Evolutionary conservation across 2,888 invertebrate genomes (phyloP), one percentile per base, ranked within the genome.

Genomic region (Drosophila yooni): DNA sequence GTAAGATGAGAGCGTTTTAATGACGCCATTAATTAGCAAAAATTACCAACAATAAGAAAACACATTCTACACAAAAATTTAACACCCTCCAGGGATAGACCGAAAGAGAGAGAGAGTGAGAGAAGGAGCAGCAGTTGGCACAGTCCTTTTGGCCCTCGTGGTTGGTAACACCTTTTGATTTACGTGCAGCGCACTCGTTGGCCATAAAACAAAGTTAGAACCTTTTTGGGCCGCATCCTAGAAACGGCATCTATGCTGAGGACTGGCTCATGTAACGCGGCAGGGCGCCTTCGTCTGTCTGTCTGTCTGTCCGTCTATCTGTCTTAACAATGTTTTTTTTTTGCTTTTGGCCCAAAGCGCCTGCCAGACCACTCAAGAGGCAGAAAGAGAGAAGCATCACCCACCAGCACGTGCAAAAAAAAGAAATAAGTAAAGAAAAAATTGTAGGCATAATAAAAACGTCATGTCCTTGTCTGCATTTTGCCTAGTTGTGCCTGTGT

Each of bases 21-120:
- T 88, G 88, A 85, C 74, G 82, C 81, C 82, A 88, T 88, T 85
- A 89, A 88, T 88, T 88, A 89, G 82, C 88, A 77, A 77, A 87
- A 87, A 87, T 87, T 77, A 79, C 82, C 75, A 83, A 75, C 84
- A 83, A 82, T 80, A 70, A 58, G 52, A 75, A 66, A 67, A 29
- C 13, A 68, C 65, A 59, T 62, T 69, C 72, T 77, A 72, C 61
- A 75, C 77, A 52, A 54, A 74, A 73, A 72, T 77, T 77, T 74
- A 80, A 70, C 75, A 70, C 79, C 72, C 75, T 40, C 29, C 27
- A 54, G 67, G 56, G 29, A 36, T 56, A 38, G n/a, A 13, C 33
- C 33, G 29, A 21, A 27, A 25, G 69, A 11, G 21, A 31, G 18
- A 51, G 61, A 7, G 4, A 11, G 27, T 34, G 34, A 25, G 25